Percentiles rank a stretch among this genome's conserved stretches.
phyloP scores from a whole-genome alignment of 2,888 invertebrate species.

The Dorcus parallelipipedus region DNA sequence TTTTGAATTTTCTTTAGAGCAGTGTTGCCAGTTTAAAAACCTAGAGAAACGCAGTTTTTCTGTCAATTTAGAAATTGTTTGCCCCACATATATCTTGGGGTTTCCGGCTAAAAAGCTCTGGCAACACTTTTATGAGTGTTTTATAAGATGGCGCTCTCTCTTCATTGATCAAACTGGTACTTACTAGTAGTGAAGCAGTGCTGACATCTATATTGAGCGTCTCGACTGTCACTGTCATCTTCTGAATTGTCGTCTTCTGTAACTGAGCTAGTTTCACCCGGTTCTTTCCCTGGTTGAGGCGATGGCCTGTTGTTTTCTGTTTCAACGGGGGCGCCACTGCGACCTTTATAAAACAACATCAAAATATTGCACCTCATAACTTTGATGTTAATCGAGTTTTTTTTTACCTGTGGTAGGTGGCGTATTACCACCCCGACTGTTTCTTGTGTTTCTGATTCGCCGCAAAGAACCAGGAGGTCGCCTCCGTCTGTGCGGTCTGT shows the following conservation, averaged over 20 bases:
- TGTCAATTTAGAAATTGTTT: no score
- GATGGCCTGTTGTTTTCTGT: conserved; percentile 56
- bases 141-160: background rate
- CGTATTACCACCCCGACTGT: conserved; percentile 70
- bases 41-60: no score
- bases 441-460: conserved; percentile 83
- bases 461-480: conserved; percentile 77
- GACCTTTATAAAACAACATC: conserved; percentile 20
- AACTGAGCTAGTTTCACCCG: conserved; percentile 72
- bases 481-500: conserved; percentile 88
- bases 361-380: background rate
- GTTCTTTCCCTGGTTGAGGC: conserved; percentile 63
- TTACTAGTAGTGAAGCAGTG: conserved; percentile 72
- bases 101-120: no score
- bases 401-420: conserved; percentile 31
- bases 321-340: conserved; percentile 42
- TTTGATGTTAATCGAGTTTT: background rate
- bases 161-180: conserved; percentile 24
- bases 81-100: no score
- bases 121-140: background rate
- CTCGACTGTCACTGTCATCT: conserved; percentile 91
- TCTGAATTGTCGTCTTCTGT: conserved; percentile 89
- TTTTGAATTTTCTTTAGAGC: no score
- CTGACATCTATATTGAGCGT: conserved; percentile 71
- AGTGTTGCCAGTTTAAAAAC: no score